Evolutionary conservation across 2,113 vertebrate genomes (phyloP).

Genomic region (Chlamydotis undulata): DNA sequence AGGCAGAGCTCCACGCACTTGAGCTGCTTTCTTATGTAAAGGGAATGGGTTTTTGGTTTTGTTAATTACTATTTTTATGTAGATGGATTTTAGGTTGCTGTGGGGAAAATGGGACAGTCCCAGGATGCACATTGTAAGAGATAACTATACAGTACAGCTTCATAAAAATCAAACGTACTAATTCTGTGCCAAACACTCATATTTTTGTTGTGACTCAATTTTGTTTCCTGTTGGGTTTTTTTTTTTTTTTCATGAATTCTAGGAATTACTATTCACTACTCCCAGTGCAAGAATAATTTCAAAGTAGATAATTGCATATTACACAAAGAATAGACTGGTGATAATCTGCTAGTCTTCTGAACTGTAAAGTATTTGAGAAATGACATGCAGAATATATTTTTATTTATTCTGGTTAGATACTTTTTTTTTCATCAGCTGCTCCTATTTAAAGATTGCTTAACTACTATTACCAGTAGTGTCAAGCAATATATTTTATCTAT

Average conservation of each 20-base stretch:
- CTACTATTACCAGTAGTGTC: background rate
- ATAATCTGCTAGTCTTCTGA: background rate
- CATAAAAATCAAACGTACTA: background rate
- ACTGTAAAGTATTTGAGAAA: background rate
- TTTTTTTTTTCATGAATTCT: background rate
- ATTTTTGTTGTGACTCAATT: background rate
- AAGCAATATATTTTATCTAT: background rate
- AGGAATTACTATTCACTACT: background rate
- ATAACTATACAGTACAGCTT: background rate
- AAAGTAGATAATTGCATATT: background rate
- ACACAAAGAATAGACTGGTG: background rate
- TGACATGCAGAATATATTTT: background rate
- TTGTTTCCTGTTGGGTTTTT: background rate
- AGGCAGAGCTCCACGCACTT: background rate
- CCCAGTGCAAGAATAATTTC: background rate
- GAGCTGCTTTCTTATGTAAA: background rate
- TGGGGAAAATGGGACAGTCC: background rate
- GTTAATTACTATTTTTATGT: background rate
- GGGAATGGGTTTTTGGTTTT: background rate
- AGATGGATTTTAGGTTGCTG: background rate
- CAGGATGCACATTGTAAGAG: background rate
- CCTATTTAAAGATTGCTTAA: background rate
- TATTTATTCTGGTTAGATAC: background rate
- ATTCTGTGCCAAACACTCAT: background rate
- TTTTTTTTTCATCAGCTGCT: background rate